These are phyloP conservation scores for Drosophila navojoa DNA, from an alignment of 1,140 invertebrate species.

Conservation along the genomic window DNA sequence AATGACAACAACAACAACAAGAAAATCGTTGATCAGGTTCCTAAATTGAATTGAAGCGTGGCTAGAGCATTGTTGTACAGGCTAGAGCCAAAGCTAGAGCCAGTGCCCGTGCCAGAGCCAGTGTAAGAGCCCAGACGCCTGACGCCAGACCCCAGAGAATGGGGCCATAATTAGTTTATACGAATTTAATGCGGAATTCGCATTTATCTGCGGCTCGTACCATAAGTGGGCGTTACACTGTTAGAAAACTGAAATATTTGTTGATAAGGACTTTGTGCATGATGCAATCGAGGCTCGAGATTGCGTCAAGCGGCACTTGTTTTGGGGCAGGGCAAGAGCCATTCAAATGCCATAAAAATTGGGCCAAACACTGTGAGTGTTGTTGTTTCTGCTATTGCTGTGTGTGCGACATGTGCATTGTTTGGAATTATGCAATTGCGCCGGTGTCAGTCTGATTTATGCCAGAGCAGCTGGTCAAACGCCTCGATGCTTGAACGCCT, in stretches of 20 bases:
- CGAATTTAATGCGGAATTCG: constrained; percentile 71
- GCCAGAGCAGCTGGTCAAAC: constrained; percentile 52
- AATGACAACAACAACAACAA: background rate
- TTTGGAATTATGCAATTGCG: constrained; percentile 55
- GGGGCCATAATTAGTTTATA: constrained; percentile 71
- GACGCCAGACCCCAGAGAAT: background rate
- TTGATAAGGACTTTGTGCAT: constrained; percentile 71
- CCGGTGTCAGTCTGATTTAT: constrained; percentile 66
- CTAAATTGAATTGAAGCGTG: constrained; percentile 74
- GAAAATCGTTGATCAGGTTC: constrained; percentile 25
- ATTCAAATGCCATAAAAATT: constrained; percentile 78
- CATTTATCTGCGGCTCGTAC: constrained; percentile 25
- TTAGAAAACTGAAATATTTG: constrained; percentile 22
- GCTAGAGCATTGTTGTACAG: constrained; percentile 67
- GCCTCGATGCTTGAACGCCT: constrained; percentile 63
- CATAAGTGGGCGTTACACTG: constrained; percentile 55
- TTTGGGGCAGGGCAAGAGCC: background rate
- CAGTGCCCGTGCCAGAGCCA: too few species aligned
- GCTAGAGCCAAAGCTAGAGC: constrained; percentile 21
- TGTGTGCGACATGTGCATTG: constrained; percentile 52
- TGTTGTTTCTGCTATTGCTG: constrained; percentile 1
- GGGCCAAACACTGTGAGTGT: constrained; percentile 55
- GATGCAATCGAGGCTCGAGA: constrained; percentile 67
- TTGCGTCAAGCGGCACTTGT: constrained; percentile 55
- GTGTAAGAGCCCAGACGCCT: background rate